phyloP scores from a whole-genome alignment of 2,797 vertebrate species.

The Pitangus sulphuratus region DNA sequence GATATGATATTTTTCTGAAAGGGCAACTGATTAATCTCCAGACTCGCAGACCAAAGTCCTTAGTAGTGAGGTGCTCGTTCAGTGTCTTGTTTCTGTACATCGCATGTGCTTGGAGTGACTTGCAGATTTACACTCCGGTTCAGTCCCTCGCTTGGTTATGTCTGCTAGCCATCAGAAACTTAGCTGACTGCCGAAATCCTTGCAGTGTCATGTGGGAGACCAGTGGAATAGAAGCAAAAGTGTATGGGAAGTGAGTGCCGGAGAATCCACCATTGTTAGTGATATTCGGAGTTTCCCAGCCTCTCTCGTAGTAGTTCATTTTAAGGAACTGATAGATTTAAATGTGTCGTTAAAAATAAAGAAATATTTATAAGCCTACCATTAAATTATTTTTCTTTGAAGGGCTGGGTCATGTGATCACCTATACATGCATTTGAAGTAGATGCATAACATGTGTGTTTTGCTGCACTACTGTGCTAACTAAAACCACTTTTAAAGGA shows the following conservation, averaged over 20 bases:
- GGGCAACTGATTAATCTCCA: not conserved
- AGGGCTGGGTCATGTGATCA: not conserved
- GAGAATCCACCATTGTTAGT: not conserved
- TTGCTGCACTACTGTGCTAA: not conserved
- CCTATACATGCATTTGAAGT: not conserved
- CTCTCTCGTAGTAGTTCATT: not conserved
- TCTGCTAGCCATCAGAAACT: not conserved
- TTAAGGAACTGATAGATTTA: not conserved
- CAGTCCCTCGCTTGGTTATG: accelerated
- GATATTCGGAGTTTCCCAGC: not conserved
- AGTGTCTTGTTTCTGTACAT: not conserved
- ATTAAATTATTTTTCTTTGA: not conserved
- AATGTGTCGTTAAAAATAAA: not conserved
- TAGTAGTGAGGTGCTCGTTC: not conserved
- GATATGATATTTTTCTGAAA: not conserved
- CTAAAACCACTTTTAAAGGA: not conserved
- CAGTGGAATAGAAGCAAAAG: not conserved
- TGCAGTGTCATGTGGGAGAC: not conserved
- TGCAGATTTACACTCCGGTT: not conserved
- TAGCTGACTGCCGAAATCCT: not conserved
- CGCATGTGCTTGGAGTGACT: not conserved
- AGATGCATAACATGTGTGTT: accelerated
- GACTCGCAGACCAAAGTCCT: not conserved
- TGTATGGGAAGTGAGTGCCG: not conserved
- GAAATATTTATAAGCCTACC: not conserved